Evolutionary conservation across 1,140 invertebrate genomes (phyloP), one percentile per base, ranked within the genome.

Genomic region (Pararge aegeria): DNA sequence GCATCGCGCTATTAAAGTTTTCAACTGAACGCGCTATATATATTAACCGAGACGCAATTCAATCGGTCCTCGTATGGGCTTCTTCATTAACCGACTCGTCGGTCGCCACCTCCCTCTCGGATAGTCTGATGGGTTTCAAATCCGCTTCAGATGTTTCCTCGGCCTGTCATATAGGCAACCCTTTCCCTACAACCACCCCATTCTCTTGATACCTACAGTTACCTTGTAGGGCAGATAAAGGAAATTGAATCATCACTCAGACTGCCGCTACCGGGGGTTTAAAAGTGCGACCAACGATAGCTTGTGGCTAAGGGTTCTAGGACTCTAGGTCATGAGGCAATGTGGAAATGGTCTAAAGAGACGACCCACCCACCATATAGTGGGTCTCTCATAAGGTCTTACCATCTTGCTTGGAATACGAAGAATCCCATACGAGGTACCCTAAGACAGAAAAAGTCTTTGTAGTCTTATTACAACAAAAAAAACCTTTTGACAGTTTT

Each of bases 1-100:
- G 13, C 42, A 24, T 55, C 52, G 13, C 52, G 38, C 37, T 55
- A 55, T 55, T 2, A 18, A 44, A 55, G 49, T 46, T 64, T 46
- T 24, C n/a, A 50, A 46, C n/a, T 20, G 30, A 18, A 13, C 10
- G 29, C 38, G 42, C 19, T 54, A 53, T 59, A 57, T 46, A 50
- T 34, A 50, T 10, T 2, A 34, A 13, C 10, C 30, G 18, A 30
- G 13, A 1, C 40, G 38, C 12, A 38, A 0, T 46, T 6, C 40
- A 10, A 46, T 46, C 44, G 44, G 44, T 46, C 44, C 20, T 46
- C 44, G 12, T 46, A 46, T 12, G 20, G 44, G 44, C 44, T 46
- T 46, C 44, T 46, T 21, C 44, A 21, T 46, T 10, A n/a, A 24
- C 44, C 44, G 44, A 46, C 44, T 20, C 44, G 20, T 46, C 15